Percentiles rank a stretch among this genome's conserved stretches.
Conservation (phyloP, 2,113 vertebrate species). For the Ciconia maguari region DNA sequence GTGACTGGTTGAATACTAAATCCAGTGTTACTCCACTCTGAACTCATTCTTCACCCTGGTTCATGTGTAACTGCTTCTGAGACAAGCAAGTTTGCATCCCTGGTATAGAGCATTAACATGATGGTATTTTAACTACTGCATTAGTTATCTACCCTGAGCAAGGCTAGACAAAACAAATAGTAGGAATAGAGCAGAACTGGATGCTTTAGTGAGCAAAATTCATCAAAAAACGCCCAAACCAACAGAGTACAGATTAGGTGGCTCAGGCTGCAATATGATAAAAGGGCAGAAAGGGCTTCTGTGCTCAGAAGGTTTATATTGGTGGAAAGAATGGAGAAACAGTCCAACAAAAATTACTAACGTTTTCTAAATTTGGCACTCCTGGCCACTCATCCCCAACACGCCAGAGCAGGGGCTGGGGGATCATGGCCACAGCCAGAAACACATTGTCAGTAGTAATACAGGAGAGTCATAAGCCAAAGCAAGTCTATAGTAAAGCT, state of each 20-base stretch:
- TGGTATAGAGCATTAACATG: neutral
- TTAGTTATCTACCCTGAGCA: neutral
- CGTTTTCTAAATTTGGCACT: neutral
- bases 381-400: neutral
- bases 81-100: neutral
- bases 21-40: neutral
- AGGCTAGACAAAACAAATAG: slow-evolving; percentile 14
- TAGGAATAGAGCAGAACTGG: neutral
- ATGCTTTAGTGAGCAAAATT: neutral
- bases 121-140: neutral
- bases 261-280: neutral
- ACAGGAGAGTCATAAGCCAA: neutral
- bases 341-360: neutral
- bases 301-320: neutral
- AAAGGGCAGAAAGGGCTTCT: neutral
- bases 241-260: neutral
- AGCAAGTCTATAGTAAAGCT: neutral
- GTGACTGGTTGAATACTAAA: neutral
- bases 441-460: accelerated
- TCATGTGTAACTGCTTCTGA: neutral
- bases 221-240: neutral
- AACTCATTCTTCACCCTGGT: neutral
- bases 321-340: neutral
- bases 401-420: neutral
- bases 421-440: neutral